Evolutionary conservation across 2,888 invertebrate genomes (phyloP), one percentile per base, ranked within the genome.

Genomic region (Drosophila neoperkinsi): DNA sequence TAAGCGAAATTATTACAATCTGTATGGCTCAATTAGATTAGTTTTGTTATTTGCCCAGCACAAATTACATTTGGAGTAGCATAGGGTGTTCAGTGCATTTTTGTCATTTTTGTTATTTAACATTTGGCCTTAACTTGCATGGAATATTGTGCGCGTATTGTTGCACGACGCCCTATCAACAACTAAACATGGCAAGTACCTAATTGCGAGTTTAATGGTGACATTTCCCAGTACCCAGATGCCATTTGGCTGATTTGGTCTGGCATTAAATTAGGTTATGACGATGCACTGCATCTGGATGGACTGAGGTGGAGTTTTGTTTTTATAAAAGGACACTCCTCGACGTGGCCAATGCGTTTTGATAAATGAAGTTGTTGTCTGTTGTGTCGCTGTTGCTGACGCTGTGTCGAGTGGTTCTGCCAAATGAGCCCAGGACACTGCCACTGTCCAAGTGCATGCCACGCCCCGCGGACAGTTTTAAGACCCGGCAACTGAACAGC

Each of bases 301-400:
- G 34, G 34, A 30, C 1, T 11, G 30, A 13, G n/a, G 25, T 18
- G 34, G 28, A 4, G 21, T 10, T 56, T 25, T 4, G 18, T 33
- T 33, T 18, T 34, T 69, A 52, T 53, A 16, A 59, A 49, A 68
- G 62, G 60, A 68, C 61, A 52, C 41, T 53, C 31, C 36, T 21
- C 53, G 71, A 61, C 55, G 66, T 56, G 59, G 62, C 76, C 67
- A 75, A 64, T 81, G 84, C 77, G 67, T 77, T 84, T 81, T 84
- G 82, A 88, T 82, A 84, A 81, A 82, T 87, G 71, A 86, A 77
- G 80, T 76, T 82, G 77, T 79, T 81, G 76, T 79, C 73, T 82
- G 81, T 80, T 67, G 66, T 49, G 56, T 58, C 38, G 61, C 63
- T 64, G 66, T 68, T 52, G 36, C 34, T 68, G 74, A 62, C 67